Evolutionary conservation across 2,797 vertebrate species (phyloP).

Genomic region (Lagodon rhomboides): DNA sequence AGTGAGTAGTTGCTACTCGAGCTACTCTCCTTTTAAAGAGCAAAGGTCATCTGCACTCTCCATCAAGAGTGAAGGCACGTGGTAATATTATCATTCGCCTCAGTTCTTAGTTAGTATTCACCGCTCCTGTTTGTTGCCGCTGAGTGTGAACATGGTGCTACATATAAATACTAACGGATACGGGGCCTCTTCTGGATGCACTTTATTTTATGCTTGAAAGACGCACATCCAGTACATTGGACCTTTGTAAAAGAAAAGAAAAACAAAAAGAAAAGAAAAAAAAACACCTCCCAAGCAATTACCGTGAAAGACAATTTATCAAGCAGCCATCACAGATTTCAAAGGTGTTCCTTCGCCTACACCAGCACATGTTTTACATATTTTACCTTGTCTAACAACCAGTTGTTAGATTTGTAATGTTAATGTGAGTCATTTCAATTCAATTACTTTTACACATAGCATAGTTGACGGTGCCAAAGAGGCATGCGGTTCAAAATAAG

Average conservation of each 20-base stretch:
- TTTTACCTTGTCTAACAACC: slow-evolving; percentile 67
- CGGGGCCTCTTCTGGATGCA: not conserved
- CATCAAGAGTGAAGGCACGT: not conserved
- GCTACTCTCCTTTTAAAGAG: not conserved
- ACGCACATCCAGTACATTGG: slow-evolving; percentile 40
- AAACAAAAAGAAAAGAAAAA: slow-evolving; percentile 18
- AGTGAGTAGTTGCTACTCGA: slow-evolving; percentile 18
- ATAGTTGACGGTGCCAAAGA: slow-evolving; percentile 68
- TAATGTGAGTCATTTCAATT: slow-evolving; percentile 79
- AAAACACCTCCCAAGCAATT: slow-evolving; percentile 56
- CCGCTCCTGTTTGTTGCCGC: not conserved
- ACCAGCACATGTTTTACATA: slow-evolving; percentile 73
- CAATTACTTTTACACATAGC: slow-evolving; percentile 69
- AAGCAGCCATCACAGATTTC: slow-evolving; percentile 81
- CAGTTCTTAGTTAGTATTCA: not conserved
- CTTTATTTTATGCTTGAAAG: not conserved
- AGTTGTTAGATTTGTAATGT: slow-evolving; percentile 76
- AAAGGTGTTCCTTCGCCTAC: slow-evolving; percentile 78
- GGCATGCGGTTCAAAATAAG: slow-evolving; percentile 62
- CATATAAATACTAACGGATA: slow-evolving; percentile 13
- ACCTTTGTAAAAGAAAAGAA: slow-evolving; percentile 41
- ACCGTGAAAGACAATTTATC: slow-evolving; percentile 78
- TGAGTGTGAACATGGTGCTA: not conserved
- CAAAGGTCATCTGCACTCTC: slow-evolving; percentile 34
- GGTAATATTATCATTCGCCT: not conserved